A percentile compares a stretch with the other conserved stretches of the same genome.
These are phyloP conservation scores for Melanotaenia nigrans DNA, from an alignment of 2,797 vertebrate species.

Conservation along the genomic window DNA sequence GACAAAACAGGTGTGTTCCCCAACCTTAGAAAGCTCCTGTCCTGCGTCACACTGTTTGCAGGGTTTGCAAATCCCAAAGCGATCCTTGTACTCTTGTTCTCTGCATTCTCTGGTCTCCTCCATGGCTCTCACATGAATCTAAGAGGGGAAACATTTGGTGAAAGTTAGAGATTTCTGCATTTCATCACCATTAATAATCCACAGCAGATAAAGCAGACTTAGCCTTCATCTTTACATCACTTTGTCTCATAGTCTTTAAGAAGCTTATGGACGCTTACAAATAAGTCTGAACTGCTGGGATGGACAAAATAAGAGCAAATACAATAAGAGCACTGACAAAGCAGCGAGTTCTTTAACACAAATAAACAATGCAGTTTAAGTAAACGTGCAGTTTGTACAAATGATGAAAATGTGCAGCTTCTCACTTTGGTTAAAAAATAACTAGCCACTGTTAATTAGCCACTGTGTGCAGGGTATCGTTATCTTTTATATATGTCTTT, in stretches of 20 bases:
- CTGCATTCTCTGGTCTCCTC: slow-evolving; percentile 92
- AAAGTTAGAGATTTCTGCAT: slow-evolving; percentile 63
- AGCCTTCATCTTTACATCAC: slow-evolving; percentile 26
- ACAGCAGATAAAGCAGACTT: slow-evolving; percentile 33
- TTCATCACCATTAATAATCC: slow-evolving; percentile 59
- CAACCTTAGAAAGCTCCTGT: slow-evolving; percentile 96
- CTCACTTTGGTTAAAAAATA: not conserved
- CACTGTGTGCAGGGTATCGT: not conserved
- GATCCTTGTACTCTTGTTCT: slow-evolving; percentile 93
- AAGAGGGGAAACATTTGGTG: slow-evolving; percentile 53
- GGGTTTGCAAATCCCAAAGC: slow-evolving; percentile 87
- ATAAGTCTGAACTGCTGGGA: slow-evolving; percentile 39
- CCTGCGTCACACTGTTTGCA: slow-evolving; percentile 95
- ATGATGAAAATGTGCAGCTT: not conserved
- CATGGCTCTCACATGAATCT: slow-evolving; percentile 76
- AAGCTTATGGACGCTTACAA: slow-evolving; percentile 28
- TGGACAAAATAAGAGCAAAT: not conserved
- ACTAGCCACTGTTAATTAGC: not conserved
- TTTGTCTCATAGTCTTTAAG: slow-evolving; percentile 41
- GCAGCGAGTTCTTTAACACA: not conserved
- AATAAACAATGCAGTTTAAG: slow-evolving; percentile 1
- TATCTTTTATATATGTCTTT: too few species aligned
- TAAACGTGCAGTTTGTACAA: slow-evolving; percentile 3
- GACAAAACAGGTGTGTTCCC: not conserved
- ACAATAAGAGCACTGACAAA: slow-evolving; percentile 1